Percentiles rank a stretch among this genome's conserved stretches.
Evolutionary conservation across 2,113 vertebrate species (phyloP).

Genomic region (Furnarius figulus): DNA sequence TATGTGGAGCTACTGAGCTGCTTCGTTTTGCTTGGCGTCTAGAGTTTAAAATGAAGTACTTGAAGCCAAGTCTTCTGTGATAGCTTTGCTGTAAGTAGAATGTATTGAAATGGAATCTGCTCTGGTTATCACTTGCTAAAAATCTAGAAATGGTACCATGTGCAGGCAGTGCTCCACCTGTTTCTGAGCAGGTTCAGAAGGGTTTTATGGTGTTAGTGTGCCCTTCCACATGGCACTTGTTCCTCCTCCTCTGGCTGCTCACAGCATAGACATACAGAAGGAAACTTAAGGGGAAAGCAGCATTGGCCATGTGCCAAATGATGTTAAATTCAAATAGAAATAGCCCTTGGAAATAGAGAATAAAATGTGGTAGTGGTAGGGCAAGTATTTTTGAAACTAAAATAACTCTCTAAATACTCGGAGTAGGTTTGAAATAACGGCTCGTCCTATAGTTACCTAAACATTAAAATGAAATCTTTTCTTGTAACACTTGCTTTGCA

Average conservation of each 20-base stretch:
- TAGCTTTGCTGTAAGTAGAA: not conserved
- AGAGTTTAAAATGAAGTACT: not conserved
- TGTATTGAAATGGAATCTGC: not conserved
- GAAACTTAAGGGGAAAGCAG: not conserved
- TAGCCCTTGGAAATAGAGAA: not conserved
- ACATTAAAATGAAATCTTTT: not conserved
- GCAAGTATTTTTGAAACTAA: not conserved
- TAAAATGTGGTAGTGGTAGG: not conserved
- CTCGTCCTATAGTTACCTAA: not conserved
- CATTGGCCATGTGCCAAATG: not conserved
- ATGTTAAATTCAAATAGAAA: not conserved
- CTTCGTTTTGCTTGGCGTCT: not conserved
- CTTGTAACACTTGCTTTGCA: not conserved
- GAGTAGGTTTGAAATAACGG: not conserved
- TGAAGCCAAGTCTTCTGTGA: not conserved
- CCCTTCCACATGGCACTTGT: not conserved
- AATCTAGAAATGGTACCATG: rapidly evolving
- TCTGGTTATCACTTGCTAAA: not conserved
- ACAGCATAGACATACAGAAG: not conserved
- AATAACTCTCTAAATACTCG: not conserved
- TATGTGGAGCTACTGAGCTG: not conserved
- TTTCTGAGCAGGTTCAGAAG: not conserved
- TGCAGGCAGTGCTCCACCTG: not conserved
- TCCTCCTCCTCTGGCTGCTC: not conserved
- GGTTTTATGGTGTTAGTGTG: not conserved